phyloP scores from a whole-genome alignment of 37 sponge, comb jelly and placozoan species.

The Halichondria panicea region DNA sequence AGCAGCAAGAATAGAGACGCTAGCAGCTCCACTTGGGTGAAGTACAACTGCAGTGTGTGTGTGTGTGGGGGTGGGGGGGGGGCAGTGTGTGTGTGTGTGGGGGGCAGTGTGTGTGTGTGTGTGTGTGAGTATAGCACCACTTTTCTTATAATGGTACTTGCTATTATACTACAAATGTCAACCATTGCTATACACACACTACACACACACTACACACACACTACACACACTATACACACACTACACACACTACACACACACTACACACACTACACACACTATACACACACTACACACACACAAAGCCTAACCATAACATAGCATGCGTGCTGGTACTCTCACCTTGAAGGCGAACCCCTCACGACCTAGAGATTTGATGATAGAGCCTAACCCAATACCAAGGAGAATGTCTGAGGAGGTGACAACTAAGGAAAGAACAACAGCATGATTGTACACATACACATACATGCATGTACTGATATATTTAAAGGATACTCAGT shows the following conservation, averaged over 20 bases:
- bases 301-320: too few species aligned
- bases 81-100: conserved; percentile 13
- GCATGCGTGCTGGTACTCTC: too few species aligned
- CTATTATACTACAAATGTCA: neutral
- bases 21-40: conserved; percentile 79
- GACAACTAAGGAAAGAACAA: conserved; percentile 2
- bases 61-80: too few species aligned
- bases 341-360: too few species aligned
- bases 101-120: too few species aligned
- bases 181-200: neutral
- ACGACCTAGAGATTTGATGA: conserved; percentile 54
- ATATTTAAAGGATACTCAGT: conserved; percentile 79
- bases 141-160: neutral
- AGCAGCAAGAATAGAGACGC: conserved; percentile 78
- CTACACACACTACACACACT: too few species aligned
- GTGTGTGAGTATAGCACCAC: neutral
- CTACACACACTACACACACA: too few species aligned
- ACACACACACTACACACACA: too few species aligned
- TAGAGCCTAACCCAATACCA: conserved; percentile 83
- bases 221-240: too few species aligned
- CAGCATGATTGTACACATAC: neutral
- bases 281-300: too few species aligned
- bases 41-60: conserved; percentile 56
- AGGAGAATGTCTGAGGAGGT: conserved; percentile 70
- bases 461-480: neutral